These are phyloP conservation scores for Drosophila meridionalis DNA, from an alignment of 2,888 invertebrate species.

Conservation along the genomic window DNA sequence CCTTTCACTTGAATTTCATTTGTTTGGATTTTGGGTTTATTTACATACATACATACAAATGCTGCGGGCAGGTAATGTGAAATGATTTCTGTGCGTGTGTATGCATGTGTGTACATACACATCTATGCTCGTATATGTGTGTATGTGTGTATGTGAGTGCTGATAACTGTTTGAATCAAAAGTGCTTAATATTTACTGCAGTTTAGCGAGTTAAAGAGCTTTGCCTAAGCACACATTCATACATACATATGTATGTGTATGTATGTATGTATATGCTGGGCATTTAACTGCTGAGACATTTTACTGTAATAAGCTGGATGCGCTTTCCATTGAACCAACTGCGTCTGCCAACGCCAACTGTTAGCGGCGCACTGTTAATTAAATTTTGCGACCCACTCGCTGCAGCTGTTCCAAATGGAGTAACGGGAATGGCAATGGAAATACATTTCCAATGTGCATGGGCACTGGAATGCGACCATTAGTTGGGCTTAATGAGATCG, in stretches of 20 bases:
- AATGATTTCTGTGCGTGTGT: constrained; percentile 61
- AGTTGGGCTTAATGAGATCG: constrained; percentile 36
- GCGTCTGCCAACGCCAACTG: constrained; percentile 28
- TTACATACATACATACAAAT: constrained; percentile 21
- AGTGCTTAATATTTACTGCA: constrained; percentile 5
- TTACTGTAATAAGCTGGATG: background rate
- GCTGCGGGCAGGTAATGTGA: constrained; percentile 36
- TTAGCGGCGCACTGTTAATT: constrained; percentile 70
- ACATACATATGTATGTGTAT: background rate
- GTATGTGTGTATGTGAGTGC: constrained; percentile 10
- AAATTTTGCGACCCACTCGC: constrained; percentile 49
- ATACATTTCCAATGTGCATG: constrained; percentile 8
- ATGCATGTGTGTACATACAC: too few species aligned
- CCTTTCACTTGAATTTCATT: constrained; percentile 57
- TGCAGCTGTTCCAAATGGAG: background rate
- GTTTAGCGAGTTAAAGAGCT: background rate
- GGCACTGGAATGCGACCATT: background rate
- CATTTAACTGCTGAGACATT: background rate
- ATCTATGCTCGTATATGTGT: background rate
- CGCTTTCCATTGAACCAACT: constrained; percentile 29
- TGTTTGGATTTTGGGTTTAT: constrained; percentile 66
- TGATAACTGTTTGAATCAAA: constrained; percentile 10
- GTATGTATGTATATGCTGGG: background rate
- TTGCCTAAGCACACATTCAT: background rate
- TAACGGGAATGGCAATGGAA: constrained; percentile 7